Conservation (phyloP, 2,888 invertebrate species). For the Polylopha cassiicola region DNA sequence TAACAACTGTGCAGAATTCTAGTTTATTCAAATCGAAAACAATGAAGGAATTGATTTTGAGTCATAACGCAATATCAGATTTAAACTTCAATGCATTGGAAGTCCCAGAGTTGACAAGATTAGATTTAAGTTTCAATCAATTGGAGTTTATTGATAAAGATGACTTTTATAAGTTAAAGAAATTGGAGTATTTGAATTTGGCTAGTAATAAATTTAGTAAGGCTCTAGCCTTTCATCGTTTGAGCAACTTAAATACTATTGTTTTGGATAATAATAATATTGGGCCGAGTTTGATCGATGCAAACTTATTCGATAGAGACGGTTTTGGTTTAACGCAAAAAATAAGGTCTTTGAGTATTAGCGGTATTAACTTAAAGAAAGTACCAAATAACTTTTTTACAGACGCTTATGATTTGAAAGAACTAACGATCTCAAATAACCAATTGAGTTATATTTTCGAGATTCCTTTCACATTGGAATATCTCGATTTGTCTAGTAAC, state of each 20-base stretch:
- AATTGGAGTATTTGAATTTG: slow-evolving; percentile 60
- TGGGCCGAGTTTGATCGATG: slow-evolving; percentile 45
- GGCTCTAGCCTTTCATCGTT: slow-evolving; percentile 57
- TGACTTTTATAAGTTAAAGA: slow-evolving; percentile 52
- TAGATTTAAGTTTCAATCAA: slow-evolving; percentile 63
- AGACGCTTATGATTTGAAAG: slow-evolving; percentile 62
- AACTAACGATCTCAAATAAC: slow-evolving; percentile 72
- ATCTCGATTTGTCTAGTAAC: slow-evolving; percentile 80
- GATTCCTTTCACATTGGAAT: slow-evolving; percentile 74
- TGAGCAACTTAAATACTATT: slow-evolving; percentile 56
- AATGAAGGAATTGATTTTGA: slow-evolving; percentile 45
- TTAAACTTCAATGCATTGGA: slow-evolving; percentile 45
- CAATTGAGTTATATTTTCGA: slow-evolving; percentile 72
- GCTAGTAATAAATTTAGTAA: slow-evolving; percentile 60
- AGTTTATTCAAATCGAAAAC: slow-evolving; percentile 41
- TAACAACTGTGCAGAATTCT: slow-evolving; percentile 38
- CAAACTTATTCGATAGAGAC: slow-evolving; percentile 55
- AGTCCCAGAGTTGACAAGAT: slow-evolving; percentile 47
- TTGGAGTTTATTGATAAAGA: slow-evolving; percentile 53
- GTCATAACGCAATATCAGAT: slow-evolving; percentile 46
- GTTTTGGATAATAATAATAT: slow-evolving; percentile 64
- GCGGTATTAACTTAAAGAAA: slow-evolving; percentile 43
- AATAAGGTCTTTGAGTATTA: slow-evolving; percentile 50
- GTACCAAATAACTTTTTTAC: slow-evolving; percentile 62
- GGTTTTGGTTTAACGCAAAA: slow-evolving; percentile 57